A percentile compares a stretch with the other conserved stretches of the same genome.
phyloP scores from a whole-genome alignment of 2,797 vertebrate species.

The Stomatorhinus walkeri region DNA sequence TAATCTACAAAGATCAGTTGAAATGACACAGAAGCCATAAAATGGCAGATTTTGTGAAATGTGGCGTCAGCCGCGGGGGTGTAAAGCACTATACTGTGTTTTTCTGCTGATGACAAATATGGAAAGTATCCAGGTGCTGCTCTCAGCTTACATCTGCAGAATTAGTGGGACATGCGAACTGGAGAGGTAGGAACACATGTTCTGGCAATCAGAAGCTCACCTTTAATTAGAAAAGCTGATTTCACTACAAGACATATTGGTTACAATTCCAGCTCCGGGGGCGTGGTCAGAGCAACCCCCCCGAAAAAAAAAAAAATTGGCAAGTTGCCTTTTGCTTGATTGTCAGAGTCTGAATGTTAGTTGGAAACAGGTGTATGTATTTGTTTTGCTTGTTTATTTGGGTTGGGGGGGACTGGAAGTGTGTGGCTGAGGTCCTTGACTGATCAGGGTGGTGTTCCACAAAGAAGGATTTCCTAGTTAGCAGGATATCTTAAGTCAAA shows the following conservation, averaged over 20 bases:
- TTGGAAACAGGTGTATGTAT: background rate
- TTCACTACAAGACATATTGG: conserved; percentile 40
- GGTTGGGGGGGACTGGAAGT: too few species aligned
- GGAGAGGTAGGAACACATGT: background rate
- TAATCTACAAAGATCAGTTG: background rate
- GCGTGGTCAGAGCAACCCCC: conserved; percentile 39
- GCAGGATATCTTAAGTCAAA: background rate
- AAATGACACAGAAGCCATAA: background rate
- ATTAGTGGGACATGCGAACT: background rate
- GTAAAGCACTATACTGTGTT: background rate
- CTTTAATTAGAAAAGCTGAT: conserved; percentile 41
- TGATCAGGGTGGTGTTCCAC: conserved; percentile 22
- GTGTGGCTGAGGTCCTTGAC: conserved; percentile 28
- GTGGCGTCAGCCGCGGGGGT: background rate
- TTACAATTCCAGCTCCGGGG: conserved; percentile 34
- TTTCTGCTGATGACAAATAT: background rate
- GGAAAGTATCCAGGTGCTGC: background rate
- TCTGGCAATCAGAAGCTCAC: conserved; percentile 23
- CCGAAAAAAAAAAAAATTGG: conserved; percentile 43
- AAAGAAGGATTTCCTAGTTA: background rate
- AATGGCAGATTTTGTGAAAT: background rate
- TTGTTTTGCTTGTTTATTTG: background rate
- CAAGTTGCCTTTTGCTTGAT: conserved; percentile 29
- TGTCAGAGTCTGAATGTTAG: conserved; percentile 41
- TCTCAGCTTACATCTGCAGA: conserved; percentile 4